These are phyloP conservation scores for Umimayanthus chanpuru DNA, from an alignment of 92 coral and sea anemone genomes.

Conservation along the genomic window DNA sequence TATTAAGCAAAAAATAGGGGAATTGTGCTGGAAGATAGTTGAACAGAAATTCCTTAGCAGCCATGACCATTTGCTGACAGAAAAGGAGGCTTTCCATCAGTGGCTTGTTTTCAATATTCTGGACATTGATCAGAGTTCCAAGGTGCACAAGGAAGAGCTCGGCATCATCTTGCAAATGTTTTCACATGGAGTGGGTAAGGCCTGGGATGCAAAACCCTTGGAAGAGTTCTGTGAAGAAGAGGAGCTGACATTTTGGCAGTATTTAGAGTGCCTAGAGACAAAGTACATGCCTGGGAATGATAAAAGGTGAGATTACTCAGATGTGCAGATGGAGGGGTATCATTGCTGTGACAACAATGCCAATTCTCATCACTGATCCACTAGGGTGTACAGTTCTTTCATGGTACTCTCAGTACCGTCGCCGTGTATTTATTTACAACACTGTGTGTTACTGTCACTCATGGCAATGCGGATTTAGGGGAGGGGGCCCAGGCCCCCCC, in stretches of 20 bases:
- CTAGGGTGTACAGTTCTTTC: too few species aligned
- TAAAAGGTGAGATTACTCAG: constrained; percentile 77
- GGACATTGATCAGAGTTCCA: constrained; percentile 78
- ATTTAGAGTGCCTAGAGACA: constrained; percentile 82
- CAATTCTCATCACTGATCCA: too few species aligned
- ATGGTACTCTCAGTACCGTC: too few species aligned
- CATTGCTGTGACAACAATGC: neutral
- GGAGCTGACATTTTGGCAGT: constrained; percentile 90
- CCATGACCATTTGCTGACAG: constrained; percentile 67
- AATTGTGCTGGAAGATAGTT: constrained; percentile 91
- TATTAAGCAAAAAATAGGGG: constrained; percentile 61
- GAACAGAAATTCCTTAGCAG: constrained; percentile 75
- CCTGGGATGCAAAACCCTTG: constrained; percentile 78
- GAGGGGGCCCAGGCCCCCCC: too few species aligned
- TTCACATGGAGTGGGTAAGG: constrained; percentile 81
- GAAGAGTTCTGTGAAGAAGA: constrained; percentile 63
- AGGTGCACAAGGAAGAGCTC: constrained; percentile 87
- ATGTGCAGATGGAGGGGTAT: neutral
- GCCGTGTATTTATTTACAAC: too few species aligned
- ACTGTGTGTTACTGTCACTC: too few species aligned
- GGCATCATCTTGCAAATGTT: constrained; percentile 84
- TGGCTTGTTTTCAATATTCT: constrained; percentile 89
- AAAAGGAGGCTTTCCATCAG: constrained; percentile 79
- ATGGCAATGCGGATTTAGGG: too few species aligned
- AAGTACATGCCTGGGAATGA: constrained; percentile 73